phyloP scores from a whole-genome alignment of 2,113 vertebrate genomes.

The Lasiurus cinereus region DNA sequence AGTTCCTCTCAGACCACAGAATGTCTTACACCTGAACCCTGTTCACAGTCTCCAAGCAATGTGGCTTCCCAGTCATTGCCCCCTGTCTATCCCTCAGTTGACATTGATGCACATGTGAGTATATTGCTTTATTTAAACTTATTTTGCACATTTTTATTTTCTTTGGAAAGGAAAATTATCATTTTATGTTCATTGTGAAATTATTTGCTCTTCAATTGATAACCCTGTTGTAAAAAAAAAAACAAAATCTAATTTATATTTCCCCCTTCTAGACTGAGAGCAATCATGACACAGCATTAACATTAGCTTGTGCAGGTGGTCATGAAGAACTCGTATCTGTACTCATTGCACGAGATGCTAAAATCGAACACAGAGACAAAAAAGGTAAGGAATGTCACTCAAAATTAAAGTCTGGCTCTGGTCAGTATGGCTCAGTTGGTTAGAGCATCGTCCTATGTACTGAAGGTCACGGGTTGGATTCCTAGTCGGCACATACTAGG shows the following conservation, averaged over 20 bases:
- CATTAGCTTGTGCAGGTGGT: constrained; percentile 97
- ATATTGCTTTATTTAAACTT: neutral
- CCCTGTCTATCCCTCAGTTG: constrained; percentile 96
- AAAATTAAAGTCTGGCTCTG: neutral
- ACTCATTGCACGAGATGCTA: constrained; percentile 97
- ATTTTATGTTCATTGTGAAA: neutral
- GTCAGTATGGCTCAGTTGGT: too few relatives aligned
- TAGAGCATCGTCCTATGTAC: too few relatives aligned
- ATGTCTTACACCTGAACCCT: constrained; percentile 91
- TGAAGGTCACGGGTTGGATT: too few relatives aligned
- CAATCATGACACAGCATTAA: constrained; percentile 98
- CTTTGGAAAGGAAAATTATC: constrained; percentile 24
- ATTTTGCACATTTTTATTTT: constrained; percentile 11
- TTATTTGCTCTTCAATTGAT: neutral
- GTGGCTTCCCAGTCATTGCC: constrained; percentile 92
- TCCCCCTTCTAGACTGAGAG: constrained; percentile 94
- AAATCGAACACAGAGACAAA: constrained; percentile 99
- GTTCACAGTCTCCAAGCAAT: constrained; percentile 90
- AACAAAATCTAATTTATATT: constrained; percentile 40
- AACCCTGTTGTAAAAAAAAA: neutral
- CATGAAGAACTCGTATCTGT: constrained; percentile 99
- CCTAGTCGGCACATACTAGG: too few relatives aligned
- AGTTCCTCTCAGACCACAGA: constrained; percentile 90
- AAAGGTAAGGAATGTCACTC: constrained; percentile 90
- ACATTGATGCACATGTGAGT: constrained; percentile 99